Evolutionary conservation across 1,140 invertebrate species (phyloP), one percentile per base, ranked within the genome.

Genomic region (Scaptomyza pallida): DNA sequence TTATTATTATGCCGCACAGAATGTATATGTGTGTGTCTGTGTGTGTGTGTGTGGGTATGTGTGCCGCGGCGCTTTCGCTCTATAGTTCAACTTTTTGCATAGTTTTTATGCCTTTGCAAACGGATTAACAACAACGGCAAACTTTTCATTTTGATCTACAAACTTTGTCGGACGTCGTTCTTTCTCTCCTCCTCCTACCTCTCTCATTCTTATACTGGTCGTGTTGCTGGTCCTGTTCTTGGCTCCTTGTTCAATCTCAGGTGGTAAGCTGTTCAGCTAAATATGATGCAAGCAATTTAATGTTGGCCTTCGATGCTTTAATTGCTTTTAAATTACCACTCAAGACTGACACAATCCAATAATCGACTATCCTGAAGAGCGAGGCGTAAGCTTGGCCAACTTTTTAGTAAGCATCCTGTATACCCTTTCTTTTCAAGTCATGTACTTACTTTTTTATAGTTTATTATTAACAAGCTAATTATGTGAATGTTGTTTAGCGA

Each of bases 81-180:
- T 71, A 41, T 85, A 57, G 75, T 63, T 74, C 69, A 82, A 88
- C 82, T 88, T 88, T 81, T 81, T 54, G 82, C 81, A 86, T 86
- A 88, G 81, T 88, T 86, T 85, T 81, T 81, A 81, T 86, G 82
- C 82, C 77, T 59, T 30, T 88, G 78, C 82, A 82, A 30, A 75
- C 78, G 82, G 82, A 88, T 88, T 88, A 88, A 88, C 82, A 88
- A 82, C 71, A 86, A 77, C 81, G 77, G 77, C 76, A 86, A 85
- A 81, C 69, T 85, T 85, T 30, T 85, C 69, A 74, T 65, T 86
- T 86, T 85, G 77, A 85, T 85, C 81, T 85, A 61, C 77, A 86
- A 85, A 85, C 81, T 85, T 85, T 85, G 61, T 70, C 62, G 61
- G 70, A 65, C 57, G 44, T 80, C 12, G 23, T 30, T 30, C 26